A percentile compares a stretch with the other conserved stretches of the same genome.
These are phyloP conservation scores for Lophotis ruficrista DNA, from an alignment of 2,113 vertebrate genomes.

Conservation along the genomic window DNA sequence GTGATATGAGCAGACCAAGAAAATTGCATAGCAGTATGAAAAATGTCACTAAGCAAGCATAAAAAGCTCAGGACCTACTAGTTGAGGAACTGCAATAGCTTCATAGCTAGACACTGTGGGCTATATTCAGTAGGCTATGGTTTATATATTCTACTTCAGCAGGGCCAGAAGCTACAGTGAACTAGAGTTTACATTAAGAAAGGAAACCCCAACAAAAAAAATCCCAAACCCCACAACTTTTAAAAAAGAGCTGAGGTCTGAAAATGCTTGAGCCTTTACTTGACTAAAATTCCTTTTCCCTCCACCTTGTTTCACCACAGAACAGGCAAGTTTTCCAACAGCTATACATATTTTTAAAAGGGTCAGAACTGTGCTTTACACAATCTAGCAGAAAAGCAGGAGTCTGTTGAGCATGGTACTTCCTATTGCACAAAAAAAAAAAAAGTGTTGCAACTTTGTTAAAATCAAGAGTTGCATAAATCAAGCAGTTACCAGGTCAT, in stretches of 20 bases:
- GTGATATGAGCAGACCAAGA: background rate
- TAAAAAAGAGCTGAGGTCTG: background rate
- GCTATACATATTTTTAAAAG: background rate
- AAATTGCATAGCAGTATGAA: background rate
- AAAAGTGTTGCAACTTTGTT: background rate
- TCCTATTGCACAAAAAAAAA: constrained; percentile 14
- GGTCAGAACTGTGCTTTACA: background rate
- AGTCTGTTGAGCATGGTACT: background rate
- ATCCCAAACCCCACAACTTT: rapidly evolving
- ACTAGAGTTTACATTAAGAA: background rate
- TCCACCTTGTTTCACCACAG: background rate
- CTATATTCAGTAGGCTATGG: background rate
- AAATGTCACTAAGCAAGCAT: background rate
- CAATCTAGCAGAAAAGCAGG: background rate
- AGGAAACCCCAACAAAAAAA: background rate
- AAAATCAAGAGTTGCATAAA: constrained; percentile 20
- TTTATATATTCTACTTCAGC: background rate
- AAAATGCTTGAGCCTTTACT: background rate
- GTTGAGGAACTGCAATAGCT: background rate
- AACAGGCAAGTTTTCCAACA: background rate
- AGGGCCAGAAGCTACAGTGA: background rate
- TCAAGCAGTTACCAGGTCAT: background rate
- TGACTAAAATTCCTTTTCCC: background rate
- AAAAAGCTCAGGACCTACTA: background rate
- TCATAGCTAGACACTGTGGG: background rate